A percentile compares a stretch with the other conserved stretches of the same genome.
Evolutionary conservation across 2,113 vertebrate species (phyloP).

Genomic region (Peromyscus maniculatus): DNA sequence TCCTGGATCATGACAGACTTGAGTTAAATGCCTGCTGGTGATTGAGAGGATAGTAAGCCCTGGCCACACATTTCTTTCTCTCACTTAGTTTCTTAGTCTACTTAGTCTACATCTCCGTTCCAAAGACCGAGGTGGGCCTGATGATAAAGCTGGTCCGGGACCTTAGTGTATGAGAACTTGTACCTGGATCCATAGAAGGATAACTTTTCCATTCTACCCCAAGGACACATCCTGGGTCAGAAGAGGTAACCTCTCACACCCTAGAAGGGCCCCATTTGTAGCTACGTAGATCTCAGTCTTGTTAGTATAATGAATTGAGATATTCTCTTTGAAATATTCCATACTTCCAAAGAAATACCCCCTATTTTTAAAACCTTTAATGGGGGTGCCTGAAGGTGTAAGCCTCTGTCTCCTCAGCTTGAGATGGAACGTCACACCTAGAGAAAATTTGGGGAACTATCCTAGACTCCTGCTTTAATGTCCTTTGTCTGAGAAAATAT

Average conservation of each 20-base stretch:
- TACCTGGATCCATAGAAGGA: background rate
- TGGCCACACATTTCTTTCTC: rapidly evolving
- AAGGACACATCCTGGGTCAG: rapidly evolving
- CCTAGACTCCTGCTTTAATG: background rate
- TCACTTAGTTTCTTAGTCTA: background rate
- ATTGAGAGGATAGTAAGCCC: no score
- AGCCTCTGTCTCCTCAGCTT: slow-evolving; percentile 67
- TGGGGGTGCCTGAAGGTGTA: background rate
- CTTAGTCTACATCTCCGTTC: background rate
- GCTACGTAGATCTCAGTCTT: slow-evolving; percentile 76
- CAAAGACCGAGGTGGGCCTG: background rate
- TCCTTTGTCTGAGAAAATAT: background rate
- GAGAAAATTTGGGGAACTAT: background rate
- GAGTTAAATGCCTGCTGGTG: no score
- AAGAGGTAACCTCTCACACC: background rate
- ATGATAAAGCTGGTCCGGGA: rapidly evolving
- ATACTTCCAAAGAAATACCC: slow-evolving; percentile 59
- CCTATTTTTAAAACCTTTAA: background rate
- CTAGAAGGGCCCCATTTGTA: slow-evolving; percentile 61
- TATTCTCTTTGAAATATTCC: slow-evolving; percentile 3
- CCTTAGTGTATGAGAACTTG: background rate
- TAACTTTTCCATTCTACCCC: background rate
- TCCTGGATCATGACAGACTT: rapidly evolving
- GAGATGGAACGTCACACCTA: slow-evolving; percentile 26
- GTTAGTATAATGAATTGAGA: slow-evolving; percentile 63